A percentile compares a stretch with the other conserved stretches of the same genome.
phyloP scores from a whole-genome alignment of 2,113 vertebrate species.

The Psephotus haematonotus region DNA sequence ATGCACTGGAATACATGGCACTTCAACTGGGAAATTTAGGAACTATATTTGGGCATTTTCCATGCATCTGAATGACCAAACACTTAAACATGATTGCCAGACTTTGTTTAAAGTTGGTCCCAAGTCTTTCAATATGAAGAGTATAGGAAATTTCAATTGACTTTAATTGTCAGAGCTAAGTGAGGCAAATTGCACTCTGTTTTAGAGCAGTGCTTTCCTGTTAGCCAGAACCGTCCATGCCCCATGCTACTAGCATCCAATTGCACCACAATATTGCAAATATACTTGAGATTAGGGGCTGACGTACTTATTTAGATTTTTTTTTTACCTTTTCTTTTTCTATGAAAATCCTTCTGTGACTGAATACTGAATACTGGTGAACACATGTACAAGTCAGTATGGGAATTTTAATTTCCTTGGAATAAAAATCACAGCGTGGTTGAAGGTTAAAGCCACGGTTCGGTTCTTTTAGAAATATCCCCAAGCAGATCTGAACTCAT shows the following conservation, averaged over 20 bases:
- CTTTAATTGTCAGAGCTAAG: neutral
- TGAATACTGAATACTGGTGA: neutral
- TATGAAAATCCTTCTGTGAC: neutral
- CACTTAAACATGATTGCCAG: neutral
- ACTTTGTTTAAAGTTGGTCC: neutral
- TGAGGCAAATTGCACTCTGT: neutral
- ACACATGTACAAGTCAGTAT: neutral
- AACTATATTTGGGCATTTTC: neutral
- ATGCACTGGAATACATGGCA: neutral
- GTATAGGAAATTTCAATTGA: neutral
- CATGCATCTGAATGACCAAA: neutral
- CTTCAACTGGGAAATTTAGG: neutral
- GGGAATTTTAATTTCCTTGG: neutral
- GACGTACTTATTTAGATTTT: neutral
- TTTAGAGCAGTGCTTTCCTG: neutral
- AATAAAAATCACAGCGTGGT: neutral
- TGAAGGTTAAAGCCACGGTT: neutral
- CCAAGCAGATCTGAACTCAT: neutral
- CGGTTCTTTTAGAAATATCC: neutral
- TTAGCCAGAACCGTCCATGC: neutral
- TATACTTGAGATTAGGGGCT: neutral
- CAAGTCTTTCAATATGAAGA: neutral
- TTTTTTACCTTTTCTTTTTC: neutral
- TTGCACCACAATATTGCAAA: neutral
- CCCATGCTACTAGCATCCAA: neutral